Conservation (phyloP, 2,888 invertebrate genomes). For the Brachyopa scutellaris region DNA sequence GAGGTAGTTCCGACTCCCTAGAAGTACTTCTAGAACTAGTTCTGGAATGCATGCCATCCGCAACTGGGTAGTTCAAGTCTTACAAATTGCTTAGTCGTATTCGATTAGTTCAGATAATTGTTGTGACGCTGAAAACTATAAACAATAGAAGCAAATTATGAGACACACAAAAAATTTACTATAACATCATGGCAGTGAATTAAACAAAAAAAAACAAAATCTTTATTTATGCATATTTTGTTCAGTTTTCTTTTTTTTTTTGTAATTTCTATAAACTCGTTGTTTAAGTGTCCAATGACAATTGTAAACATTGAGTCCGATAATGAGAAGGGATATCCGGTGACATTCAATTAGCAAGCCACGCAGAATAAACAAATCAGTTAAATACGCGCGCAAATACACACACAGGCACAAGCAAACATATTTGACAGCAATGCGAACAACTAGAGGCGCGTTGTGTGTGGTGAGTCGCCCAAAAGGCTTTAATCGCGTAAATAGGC, state of each 20-base stretch:
- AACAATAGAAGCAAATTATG: not conserved
- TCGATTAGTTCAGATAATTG: not conserved
- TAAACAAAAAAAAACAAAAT: not conserved
- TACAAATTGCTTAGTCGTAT: too few relatives aligned
- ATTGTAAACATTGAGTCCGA: constrained; percentile 56
- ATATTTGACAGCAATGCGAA: constrained; percentile 35
- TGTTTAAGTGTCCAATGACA: constrained; percentile 26
- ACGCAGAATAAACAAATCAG: constrained; percentile 62
- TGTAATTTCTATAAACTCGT: constrained; percentile 8
- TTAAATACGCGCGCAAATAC: constrained; percentile 33
- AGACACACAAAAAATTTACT: not conserved
- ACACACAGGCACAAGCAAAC: not conserved
- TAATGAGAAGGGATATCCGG: constrained; percentile 67
- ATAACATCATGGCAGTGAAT: not conserved
- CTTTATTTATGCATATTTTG: not conserved
- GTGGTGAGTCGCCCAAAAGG: constrained; percentile 65
- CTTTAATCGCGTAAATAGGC: constrained; percentile 67
- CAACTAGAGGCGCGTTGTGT: constrained; percentile 11
- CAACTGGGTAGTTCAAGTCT: too few relatives aligned
- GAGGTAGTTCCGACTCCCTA: too few relatives aligned
- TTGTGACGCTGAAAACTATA: constrained; percentile 1
- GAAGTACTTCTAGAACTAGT: too few relatives aligned
- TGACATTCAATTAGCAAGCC: constrained; percentile 69
- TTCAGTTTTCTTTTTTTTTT: not conserved
- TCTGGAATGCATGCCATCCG: too few relatives aligned